phyloP scores from a whole-genome alignment of 92 coral and sea anemone genomes.

The Porites cylindrica region DNA sequence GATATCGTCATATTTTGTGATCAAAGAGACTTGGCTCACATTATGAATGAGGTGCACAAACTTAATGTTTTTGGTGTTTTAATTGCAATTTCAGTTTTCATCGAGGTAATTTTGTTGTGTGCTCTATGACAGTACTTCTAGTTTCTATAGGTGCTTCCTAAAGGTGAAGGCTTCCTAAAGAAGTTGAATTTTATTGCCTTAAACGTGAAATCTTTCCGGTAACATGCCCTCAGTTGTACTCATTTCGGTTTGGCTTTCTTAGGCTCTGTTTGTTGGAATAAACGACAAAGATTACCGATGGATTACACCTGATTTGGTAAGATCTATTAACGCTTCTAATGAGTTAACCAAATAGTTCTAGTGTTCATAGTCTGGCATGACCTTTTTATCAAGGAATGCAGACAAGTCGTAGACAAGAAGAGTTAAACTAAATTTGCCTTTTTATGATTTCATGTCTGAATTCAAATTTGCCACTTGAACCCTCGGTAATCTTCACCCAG shows the following conservation, averaged over 20 bases:
- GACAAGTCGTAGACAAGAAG: no score
- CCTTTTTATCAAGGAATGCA: no score
- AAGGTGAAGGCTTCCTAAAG: no score
- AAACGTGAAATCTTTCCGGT: neutral
- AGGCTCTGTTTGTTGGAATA: conserved; percentile 83
- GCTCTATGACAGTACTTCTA: no score
- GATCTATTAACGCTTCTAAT: neutral
- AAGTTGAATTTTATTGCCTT: no score
- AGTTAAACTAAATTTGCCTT: no score
- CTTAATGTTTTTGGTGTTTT: neutral
- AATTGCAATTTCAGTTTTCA: neutral
- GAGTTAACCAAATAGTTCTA: no score
- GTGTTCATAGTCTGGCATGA: no score
- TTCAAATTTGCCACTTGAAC: no score
- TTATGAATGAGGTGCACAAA: conserved; percentile 83
- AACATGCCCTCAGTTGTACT: neutral
- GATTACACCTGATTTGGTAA: conserved; percentile 90
- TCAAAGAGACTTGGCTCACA: conserved; percentile 70
- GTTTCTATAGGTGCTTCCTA: no score
- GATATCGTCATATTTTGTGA: conserved; percentile 84
- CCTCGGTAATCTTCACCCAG: no score
- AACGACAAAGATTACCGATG: conserved; percentile 81
- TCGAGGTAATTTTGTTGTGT: neutral
- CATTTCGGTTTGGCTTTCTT: neutral
- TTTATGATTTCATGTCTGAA: no score